These are phyloP conservation scores for Polietes domitor DNA, from an alignment of 2,888 invertebrate species.

Conservation along the genomic window DNA sequence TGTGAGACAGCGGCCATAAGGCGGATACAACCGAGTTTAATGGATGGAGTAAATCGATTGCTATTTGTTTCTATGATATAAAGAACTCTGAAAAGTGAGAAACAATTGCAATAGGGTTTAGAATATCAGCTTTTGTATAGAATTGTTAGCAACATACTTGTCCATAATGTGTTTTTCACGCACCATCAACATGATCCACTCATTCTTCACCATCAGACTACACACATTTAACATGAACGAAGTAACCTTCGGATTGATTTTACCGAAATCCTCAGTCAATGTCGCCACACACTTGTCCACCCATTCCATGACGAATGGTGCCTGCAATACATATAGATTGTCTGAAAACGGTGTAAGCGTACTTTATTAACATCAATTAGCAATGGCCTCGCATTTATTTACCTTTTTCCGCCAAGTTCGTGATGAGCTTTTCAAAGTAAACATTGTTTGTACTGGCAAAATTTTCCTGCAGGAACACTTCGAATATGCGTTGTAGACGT, in stretches of 20 bases:
- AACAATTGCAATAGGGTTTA: too few relatives aligned
- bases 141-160: conserved; percentile 73
- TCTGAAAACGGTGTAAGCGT: conserved; percentile 71
- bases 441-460: conserved; percentile 81
- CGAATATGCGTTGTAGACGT: conserved; percentile 74
- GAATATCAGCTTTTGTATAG: too few relatives aligned
- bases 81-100: conserved; percentile 70
- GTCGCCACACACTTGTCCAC: conserved; percentile 79
- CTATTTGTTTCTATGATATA: conserved; percentile 71
- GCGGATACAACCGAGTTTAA: conserved; percentile 86
- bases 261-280: conserved; percentile 76
- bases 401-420: conserved; percentile 83
- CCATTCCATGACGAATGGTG: conserved; percentile 81
- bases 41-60: conserved; percentile 82
- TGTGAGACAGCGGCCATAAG: conserved; percentile 84
- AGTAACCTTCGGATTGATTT: conserved; percentile 81
- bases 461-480: conserved; percentile 74
- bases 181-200: conserved; percentile 84
- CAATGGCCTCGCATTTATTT: conserved; percentile 14
- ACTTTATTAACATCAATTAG: not conserved
- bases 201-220: conserved; percentile 83
- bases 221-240: conserved; percentile 85
- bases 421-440: conserved; percentile 85
- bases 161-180: conserved; percentile 79
- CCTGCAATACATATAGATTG: conserved; percentile 76